Conservation (phyloP, 2,888 invertebrate species). For the Ceramica pisi region DNA sequence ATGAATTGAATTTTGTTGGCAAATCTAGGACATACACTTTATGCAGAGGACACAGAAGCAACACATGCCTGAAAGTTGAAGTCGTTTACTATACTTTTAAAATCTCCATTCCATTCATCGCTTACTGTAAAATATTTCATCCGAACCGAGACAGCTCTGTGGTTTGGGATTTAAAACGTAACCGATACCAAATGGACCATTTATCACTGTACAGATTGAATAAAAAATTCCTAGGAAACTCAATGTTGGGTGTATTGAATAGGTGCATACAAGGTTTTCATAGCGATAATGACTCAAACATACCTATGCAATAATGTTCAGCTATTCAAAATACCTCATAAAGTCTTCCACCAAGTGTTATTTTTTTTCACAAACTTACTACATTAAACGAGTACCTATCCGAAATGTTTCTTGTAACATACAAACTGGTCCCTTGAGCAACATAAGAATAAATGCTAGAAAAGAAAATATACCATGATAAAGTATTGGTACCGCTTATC, state of each 20-base stretch:
- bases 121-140: constrained; percentile 10
- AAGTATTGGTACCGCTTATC: constrained; percentile 8
- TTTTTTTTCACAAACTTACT: too few relatives aligned
- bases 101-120: constrained; percentile 10
- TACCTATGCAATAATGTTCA: too few relatives aligned
- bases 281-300: too few relatives aligned
- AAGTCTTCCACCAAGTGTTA: too few relatives aligned
- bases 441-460: constrained; percentile 6
- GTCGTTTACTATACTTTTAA: neutral
- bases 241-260: neutral
- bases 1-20: neutral
- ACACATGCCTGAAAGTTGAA: neutral
- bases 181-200: constrained; percentile 18
- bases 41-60: neutral
- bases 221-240: constrained; percentile 17
- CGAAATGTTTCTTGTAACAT: neutral
- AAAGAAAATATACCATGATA: constrained; percentile 1
- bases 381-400: too few relatives aligned
- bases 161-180: constrained; percentile 2
- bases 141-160: neutral
- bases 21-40: neutral
- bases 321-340: neutral
- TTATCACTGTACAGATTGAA: constrained; percentile 22
- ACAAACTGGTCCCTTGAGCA: constrained; percentile 12
- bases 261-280: neutral